phyloP scores from a whole-genome alignment of 2,797 vertebrate genomes.

The Fratercula arctica region DNA sequence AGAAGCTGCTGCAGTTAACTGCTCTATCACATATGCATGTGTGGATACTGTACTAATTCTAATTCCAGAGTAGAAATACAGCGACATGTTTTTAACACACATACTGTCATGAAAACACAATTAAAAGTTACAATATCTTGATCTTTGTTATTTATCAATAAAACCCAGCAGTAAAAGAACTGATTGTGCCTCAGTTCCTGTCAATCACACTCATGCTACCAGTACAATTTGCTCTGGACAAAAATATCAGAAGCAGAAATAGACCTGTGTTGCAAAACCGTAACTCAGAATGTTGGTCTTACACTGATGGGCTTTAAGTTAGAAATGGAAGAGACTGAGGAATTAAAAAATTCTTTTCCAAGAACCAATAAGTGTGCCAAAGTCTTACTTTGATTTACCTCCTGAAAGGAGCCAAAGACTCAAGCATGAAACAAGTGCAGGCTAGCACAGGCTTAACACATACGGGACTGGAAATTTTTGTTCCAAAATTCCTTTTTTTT shows the following conservation, averaged over 20 bases:
- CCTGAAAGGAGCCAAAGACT: background rate
- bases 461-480: background rate
- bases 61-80: background rate
- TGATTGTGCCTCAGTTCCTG: background rate
- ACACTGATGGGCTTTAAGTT: background rate
- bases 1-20: background rate
- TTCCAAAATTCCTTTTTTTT: background rate
- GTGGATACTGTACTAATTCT: background rate
- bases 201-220: background rate
- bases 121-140: background rate
- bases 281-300: background rate
- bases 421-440: background rate
- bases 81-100: background rate
- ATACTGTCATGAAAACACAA: background rate
- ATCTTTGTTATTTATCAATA: background rate
- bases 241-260: background rate
- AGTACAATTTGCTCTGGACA: background rate
- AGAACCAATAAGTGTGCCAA: background rate
- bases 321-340: background rate
- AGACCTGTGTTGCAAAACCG: background rate
- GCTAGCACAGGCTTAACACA: background rate
- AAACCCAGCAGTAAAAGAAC: background rate
- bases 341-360: background rate
- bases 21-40: fast-evolving
- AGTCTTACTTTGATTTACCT: background rate